These are phyloP conservation scores for Chrysaora quinquecirrha DNA, from an alignment of 30 jellyfish, hydroid and myxozoan species.

Conservation along the genomic window DNA sequence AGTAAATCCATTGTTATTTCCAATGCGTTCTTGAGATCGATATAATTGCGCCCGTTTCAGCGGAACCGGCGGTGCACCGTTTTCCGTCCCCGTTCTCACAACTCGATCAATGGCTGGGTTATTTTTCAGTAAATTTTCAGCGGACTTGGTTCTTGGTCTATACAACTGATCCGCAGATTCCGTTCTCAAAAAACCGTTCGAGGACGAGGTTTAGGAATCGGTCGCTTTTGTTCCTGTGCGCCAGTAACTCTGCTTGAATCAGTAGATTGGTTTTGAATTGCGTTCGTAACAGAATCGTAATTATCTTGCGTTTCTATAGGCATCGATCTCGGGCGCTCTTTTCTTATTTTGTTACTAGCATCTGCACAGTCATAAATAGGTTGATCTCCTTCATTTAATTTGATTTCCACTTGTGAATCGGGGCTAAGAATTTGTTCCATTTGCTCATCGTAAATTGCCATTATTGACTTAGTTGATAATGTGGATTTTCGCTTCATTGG, in stretches of 20 bases:
- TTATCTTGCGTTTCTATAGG: slow-evolving; percentile 43
- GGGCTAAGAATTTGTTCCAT: slow-evolving; percentile 45
- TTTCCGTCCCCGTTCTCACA: slow-evolving; percentile 36
- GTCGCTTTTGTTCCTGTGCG: slow-evolving; percentile 26
- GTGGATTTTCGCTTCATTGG: slow-evolving; percentile 82
- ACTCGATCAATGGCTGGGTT: slow-evolving; percentile 54
- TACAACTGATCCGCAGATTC: slow-evolving; percentile 33
- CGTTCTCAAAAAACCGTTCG: slow-evolving; percentile 36
- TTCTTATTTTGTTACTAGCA: neutral
- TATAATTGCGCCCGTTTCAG: slow-evolving; percentile 67
- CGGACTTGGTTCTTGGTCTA: slow-evolving; percentile 48
- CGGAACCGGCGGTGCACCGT: slow-evolving; percentile 68
- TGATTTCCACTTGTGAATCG: slow-evolving; percentile 19
- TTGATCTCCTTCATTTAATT: neutral
- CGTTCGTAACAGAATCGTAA: neutral
- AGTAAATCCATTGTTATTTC: slow-evolving; percentile 6
- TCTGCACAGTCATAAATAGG: slow-evolving; percentile 3
- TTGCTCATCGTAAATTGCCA: slow-evolving; percentile 48
- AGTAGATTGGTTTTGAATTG: neutral
- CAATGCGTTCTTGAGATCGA: slow-evolving; percentile 69
- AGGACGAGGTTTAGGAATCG: slow-evolving; percentile 72
- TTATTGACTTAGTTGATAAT: slow-evolving; percentile 28
- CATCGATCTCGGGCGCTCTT: slow-evolving; percentile 61
- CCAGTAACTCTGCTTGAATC: neutral
- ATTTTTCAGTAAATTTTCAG: slow-evolving; percentile 40